Percentiles rank a stretch among this genome's conserved stretches.
phyloP scores from a whole-genome alignment of 1,140 invertebrate genomes.

The Theocolax elegans region DNA sequence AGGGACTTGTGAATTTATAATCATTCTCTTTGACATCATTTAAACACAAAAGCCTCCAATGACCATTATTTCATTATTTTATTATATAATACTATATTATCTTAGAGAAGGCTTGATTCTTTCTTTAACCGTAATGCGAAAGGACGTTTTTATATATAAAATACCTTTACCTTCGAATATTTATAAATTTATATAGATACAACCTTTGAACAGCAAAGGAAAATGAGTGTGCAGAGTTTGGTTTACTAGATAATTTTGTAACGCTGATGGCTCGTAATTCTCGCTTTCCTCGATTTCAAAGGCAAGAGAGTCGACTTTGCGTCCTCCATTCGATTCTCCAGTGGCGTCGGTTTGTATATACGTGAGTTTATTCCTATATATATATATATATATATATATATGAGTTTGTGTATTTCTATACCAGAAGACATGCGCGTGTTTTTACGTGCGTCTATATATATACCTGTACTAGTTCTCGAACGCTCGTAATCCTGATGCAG shows the following conservation, averaged over 20 bases:
- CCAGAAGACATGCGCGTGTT: neutral
- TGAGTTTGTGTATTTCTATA: neutral
- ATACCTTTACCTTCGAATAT: too few species aligned
- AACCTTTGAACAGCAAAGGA: too few species aligned
- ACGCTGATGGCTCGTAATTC: conserved; percentile 23
- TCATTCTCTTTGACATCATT: neutral
- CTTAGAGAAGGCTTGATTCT: neutral
- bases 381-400: neutral
- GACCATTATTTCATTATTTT: too few species aligned
- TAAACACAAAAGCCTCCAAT: neutral
- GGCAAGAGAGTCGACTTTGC: neutral
- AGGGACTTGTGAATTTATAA: conserved; percentile 9
- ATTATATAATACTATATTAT: too few species aligned
- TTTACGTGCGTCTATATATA: too few species aligned
- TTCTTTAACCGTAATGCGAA: neutral
- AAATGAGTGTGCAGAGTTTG: neutral
- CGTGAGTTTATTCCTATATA: neutral
- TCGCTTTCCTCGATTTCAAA: conserved; percentile 28
- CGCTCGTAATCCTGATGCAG: conserved; percentile 32
- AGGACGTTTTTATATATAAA: neutral
- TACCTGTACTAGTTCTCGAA: conserved; percentile 2
- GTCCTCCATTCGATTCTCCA: conserved; percentile 4
- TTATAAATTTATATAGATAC: too few species aligned
- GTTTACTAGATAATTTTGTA: conserved; percentile 1
- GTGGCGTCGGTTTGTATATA: too few species aligned